Evolutionary conservation across 2,113 vertebrate genomes (phyloP).

Genomic region (Lagenorhynchus albirostris): DNA sequence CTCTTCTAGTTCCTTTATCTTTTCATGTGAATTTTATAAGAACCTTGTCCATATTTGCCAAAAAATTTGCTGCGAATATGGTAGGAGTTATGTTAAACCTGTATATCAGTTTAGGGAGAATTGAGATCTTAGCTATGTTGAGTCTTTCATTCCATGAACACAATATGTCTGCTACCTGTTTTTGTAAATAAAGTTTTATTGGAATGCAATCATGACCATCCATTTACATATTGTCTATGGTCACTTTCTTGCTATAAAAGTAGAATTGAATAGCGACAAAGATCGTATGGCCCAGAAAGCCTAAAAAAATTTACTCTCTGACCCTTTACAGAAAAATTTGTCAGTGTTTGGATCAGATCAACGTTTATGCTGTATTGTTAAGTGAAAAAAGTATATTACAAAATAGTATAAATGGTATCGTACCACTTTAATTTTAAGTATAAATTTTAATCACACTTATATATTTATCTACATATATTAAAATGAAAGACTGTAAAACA

Average conservation of each 20-base stretch:
- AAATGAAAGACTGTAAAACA: constrained; percentile 18
- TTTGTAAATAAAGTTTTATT: neutral
- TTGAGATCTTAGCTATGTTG: neutral
- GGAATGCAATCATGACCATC: neutral
- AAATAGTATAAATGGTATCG: neutral
- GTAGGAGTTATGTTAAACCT: neutral
- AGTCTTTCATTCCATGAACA: neutral
- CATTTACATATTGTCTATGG: neutral
- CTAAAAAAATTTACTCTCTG: constrained; percentile 12
- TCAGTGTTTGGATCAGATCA: neutral
- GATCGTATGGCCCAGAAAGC: neutral
- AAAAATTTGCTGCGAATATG: neutral
- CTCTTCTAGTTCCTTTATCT: neutral
- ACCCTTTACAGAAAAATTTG: neutral
- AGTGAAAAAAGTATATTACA: neutral
- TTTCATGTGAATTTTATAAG: constrained; percentile 15
- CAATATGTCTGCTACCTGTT: neutral
- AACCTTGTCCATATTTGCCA: neutral
- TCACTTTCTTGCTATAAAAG: neutral
- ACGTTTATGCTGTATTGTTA: neutral
- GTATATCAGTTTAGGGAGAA: neutral
- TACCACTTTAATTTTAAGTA: constrained; percentile 22
- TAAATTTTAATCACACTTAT: neutral
- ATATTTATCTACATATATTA: neutral
- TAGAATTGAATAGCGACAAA: neutral